These are phyloP conservation scores for Lamellibrachia luymesi DNA, from an alignment of 1,140 invertebrate genomes.

Conservation along the genomic window DNA sequence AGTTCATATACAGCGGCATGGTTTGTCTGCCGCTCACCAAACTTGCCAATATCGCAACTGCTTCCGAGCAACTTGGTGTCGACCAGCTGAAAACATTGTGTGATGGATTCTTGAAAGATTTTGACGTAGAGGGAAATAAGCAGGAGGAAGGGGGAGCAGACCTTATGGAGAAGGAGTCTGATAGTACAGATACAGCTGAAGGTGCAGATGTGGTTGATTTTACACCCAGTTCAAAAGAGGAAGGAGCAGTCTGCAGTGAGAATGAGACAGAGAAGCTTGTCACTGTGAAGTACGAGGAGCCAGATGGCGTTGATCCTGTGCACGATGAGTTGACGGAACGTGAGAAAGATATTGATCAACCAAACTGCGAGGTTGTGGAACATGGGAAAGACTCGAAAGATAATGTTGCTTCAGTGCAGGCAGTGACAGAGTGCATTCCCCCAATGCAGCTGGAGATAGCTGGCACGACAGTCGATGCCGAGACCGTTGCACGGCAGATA, in stretches of 20 bases:
- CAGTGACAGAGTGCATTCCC: not conserved
- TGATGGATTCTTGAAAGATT: not conserved
- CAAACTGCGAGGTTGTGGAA: not conserved
- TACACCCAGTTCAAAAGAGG: not conserved
- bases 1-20: not conserved
- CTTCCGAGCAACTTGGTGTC: not conserved
- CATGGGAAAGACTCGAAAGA: not conserved
- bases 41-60: not conserved
- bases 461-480: not conserved
- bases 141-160: not conserved
- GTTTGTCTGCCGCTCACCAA: not conserved
- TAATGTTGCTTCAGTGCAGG: not conserved
- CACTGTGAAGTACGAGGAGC: not conserved
- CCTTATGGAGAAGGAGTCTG: not conserved
- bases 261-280: not conserved
- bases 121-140: not conserved
- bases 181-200: not conserved
- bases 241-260: not conserved
- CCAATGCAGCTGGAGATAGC: not conserved
- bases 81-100: not conserved
- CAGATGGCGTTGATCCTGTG: not conserved
- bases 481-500: not conserved
- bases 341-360: not conserved
- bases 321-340: not conserved
- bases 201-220: not conserved